Conservation (phyloP, 2,113 vertebrate genomes). For the Formicarius rufipectus region DNA sequence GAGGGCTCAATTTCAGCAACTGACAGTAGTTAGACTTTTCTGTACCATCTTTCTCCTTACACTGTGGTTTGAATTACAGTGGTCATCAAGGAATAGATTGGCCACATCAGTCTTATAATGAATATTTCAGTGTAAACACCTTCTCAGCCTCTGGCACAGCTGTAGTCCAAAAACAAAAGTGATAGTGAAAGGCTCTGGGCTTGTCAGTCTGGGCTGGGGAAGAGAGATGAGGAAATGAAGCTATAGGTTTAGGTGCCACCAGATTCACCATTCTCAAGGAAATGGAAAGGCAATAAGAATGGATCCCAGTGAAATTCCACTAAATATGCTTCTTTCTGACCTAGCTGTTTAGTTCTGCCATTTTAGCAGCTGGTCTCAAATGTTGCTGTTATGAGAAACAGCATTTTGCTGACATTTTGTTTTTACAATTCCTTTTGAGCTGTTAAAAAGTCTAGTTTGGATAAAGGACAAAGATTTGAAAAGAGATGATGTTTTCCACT, state of each 20-base stretch:
- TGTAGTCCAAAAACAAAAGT: too few species aligned
- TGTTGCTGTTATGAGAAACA: background rate
- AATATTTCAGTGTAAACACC: background rate
- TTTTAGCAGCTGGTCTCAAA: background rate
- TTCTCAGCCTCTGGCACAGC: background rate
- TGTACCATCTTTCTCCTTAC: background rate
- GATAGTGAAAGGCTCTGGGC: too few species aligned
- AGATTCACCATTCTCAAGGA: background rate
- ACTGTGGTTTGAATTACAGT: background rate
- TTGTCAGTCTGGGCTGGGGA: too few species aligned
- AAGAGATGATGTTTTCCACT: background rate
- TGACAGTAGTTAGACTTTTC: background rate
- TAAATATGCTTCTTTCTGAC: background rate
- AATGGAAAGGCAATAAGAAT: background rate
- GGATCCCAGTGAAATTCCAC: background rate
- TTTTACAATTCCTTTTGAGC: background rate
- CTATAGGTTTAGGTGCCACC: background rate
- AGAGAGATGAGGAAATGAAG: background rate
- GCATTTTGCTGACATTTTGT: background rate
- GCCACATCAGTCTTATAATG: background rate
- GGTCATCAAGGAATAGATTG: background rate
- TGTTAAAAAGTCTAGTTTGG: background rate
- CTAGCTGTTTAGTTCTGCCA: background rate
- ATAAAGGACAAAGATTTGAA: constrained; percentile 4
- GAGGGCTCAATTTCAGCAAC: background rate